phyloP scores from a whole-genome alignment of 2,797 vertebrate genomes.

The Pseudomugil gertrudae region DNA sequence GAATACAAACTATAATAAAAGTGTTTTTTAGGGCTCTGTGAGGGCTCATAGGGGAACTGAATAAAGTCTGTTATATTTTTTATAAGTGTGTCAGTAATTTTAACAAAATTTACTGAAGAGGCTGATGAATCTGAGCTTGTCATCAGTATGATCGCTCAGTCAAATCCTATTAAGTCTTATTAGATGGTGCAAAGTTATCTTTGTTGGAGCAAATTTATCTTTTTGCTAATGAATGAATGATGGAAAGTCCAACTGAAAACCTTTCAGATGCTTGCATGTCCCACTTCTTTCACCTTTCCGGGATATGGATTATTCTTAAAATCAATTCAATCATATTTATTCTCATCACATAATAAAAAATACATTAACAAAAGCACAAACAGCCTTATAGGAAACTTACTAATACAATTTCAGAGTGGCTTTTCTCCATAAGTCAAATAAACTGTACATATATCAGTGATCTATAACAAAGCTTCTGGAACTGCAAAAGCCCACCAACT shows the following conservation, averaged over 20 bases:
- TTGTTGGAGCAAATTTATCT: neutral
- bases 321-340: neutral
- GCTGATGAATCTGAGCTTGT: neutral
- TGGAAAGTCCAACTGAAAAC: neutral
- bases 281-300: neutral
- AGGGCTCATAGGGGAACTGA: too few relatives aligned
- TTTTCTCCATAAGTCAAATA: neutral
- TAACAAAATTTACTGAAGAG: neutral
- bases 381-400: too few relatives aligned
- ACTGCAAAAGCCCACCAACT: neutral
- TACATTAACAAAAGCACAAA: neutral
- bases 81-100: neutral
- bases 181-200: neutral
- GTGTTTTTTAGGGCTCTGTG: neutral
- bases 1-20: neutral
- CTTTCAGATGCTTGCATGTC: neutral
- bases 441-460: neutral
- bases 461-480: neutral
- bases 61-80: too few relatives aligned
- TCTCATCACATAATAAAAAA: neutral
- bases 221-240: neutral
- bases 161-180: neutral
- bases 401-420: too few relatives aligned
- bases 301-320: neutral
- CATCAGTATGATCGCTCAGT: neutral